Percentiles rank a stretch among this genome's conserved stretches.
Conservation (phyloP, 2,113 vertebrate species). For the Cavia aperea region DNA sequence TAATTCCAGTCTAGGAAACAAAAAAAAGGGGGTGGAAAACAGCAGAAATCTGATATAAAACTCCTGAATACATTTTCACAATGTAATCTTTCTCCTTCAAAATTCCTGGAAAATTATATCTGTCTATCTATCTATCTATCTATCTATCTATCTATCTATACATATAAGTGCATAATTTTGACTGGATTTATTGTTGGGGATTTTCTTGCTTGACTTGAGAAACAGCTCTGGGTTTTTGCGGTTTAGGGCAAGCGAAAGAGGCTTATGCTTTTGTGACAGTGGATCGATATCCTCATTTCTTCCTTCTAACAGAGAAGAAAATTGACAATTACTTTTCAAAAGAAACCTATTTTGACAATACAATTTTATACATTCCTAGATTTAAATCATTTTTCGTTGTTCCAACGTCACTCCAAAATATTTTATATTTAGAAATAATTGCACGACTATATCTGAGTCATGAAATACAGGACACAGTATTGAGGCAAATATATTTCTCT, state of each 20-base stretch:
- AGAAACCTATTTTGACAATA: conserved; percentile 49
- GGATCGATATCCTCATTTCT: conserved; percentile 59
- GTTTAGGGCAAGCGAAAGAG: not conserved
- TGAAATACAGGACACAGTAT: conserved; percentile 45
- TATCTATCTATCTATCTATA: not conserved
- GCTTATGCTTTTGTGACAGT: not conserved
- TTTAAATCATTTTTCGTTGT: conserved; percentile 54
- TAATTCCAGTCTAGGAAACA: not conserved
- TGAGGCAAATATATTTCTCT: conserved; percentile 49
- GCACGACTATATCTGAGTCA: conserved; percentile 46
- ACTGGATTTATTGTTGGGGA: not conserved
- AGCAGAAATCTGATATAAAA: not conserved
- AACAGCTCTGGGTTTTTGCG: not conserved
- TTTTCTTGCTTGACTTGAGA: not conserved
- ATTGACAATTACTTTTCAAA: conserved; percentile 60
- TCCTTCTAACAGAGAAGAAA: conserved; percentile 54
- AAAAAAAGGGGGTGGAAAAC: fast-evolving
- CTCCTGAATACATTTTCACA: not conserved
- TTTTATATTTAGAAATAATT: conserved; percentile 60
- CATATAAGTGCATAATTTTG: not conserved
- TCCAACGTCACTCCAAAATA: conserved; percentile 50
- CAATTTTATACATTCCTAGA: conserved; percentile 48
- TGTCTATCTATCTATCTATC: too few relatives aligned
- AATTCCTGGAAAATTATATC: not conserved
- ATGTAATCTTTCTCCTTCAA: not conserved